phyloP scores from a whole-genome alignment of 2,797 vertebrate species.

The Rhadinocentrus ornatus region DNA sequence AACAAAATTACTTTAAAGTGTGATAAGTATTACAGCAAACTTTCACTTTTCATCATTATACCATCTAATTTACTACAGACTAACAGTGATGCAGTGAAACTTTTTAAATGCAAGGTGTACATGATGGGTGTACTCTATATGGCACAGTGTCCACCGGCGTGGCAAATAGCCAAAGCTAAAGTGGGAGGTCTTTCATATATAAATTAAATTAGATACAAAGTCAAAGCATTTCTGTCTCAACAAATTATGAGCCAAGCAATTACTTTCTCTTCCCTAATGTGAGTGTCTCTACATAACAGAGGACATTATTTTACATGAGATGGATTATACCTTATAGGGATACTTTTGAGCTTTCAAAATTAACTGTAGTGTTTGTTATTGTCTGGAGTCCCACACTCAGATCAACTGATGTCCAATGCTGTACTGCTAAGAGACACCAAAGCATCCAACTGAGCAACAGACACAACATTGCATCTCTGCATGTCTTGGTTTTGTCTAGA shows the following conservation, averaged over 20 bases:
- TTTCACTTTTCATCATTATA: constrained; percentile 10
- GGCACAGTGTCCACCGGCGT: background rate
- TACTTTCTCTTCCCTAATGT: constrained; percentile 9
- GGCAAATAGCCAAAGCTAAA: background rate
- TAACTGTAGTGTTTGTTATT: background rate
- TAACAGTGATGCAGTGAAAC: constrained; percentile 19
- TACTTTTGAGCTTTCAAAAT: background rate
- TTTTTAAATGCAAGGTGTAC: constrained; percentile 20
- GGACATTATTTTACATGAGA: background rate
- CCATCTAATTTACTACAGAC: constrained; percentile 30
- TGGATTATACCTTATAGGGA: background rate
- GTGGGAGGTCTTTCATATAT: background rate
- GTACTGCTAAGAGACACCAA: background rate
- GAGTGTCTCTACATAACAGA: background rate
- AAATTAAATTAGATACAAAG: constrained; percentile 9
- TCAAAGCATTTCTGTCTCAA: constrained; percentile 7
- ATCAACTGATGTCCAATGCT: background rate
- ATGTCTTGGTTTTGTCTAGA: background rate
- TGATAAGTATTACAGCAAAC: constrained; percentile 12
- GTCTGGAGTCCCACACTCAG: background rate
- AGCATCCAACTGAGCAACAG: background rate
- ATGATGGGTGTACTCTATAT: background rate
- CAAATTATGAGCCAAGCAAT: background rate
- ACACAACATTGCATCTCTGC: background rate
- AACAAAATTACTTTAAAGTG: constrained; percentile 21